These are phyloP conservation scores for Apamea monoglypha DNA, from an alignment of 2,888 invertebrate genomes.

Conservation along the genomic window DNA sequence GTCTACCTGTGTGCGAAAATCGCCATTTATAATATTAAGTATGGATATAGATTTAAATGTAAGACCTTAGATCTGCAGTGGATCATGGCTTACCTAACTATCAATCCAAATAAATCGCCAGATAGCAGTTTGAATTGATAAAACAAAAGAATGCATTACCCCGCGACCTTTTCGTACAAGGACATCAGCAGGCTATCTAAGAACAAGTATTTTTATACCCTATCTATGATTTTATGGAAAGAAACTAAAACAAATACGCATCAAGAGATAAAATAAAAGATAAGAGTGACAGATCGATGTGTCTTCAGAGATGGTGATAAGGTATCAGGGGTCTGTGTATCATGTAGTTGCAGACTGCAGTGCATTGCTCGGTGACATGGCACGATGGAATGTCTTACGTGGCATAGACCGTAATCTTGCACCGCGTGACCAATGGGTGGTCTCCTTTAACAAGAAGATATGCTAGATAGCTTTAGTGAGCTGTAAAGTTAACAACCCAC, in stretches of 20 bases:
- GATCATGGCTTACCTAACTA: neutral
- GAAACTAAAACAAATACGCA: constrained; percentile 45
- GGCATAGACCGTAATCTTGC: neutral
- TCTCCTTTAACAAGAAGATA: constrained; percentile 7
- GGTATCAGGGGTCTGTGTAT: constrained; percentile 2
- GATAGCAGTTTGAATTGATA: neutral
- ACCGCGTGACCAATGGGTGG: constrained; percentile 23
- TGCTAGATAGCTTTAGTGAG: too few relatives aligned
- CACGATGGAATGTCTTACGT: neutral
- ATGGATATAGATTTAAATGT: neutral
- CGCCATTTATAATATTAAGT: neutral
- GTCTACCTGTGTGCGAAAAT: neutral
- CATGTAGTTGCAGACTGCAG: constrained; percentile 34
- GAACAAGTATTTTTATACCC: constrained; percentile 20
- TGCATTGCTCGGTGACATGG: constrained; percentile 13
- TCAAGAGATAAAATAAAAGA: constrained; percentile 32
- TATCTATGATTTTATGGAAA: constrained; percentile 38
- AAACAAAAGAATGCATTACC: neutral
- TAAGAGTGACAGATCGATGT: constrained; percentile 46
- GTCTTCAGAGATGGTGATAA: constrained; percentile 2
- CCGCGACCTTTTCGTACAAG: neutral
- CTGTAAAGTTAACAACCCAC: too few relatives aligned
- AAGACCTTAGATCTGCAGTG: neutral
- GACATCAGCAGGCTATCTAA: neutral
- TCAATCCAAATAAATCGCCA: neutral